Base-by-base conservation (phyloP, 1,140 invertebrate genomes). In the Hypothenemus hampei region DNA sequence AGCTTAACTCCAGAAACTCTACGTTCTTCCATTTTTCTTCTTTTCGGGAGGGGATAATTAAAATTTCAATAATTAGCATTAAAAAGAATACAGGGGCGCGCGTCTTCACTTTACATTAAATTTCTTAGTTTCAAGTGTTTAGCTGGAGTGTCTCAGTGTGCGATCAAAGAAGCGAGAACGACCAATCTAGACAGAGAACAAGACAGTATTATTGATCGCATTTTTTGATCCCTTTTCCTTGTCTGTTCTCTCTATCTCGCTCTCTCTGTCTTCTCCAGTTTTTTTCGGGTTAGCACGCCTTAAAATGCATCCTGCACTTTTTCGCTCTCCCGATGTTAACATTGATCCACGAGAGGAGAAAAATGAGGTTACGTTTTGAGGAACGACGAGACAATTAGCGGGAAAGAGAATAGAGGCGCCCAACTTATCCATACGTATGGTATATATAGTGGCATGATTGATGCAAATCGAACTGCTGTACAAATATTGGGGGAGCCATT, bases 141-240 rank as follows among this genome's bases (percentile, higher is more conserved):
- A n/a, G n/a, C n/a, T n/a, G n/a, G n/a, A n/a, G n/a, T n/a, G n/a
- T n/a, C n/a, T n/a, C n/a, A n/a, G n/a, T n/a, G n/a, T n/a, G n/a
- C n/a, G n/a, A n/a, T n/a, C n/a, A n/a, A n/a, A n/a, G n/a, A n/a
- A n/a, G n/a, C n/a, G n/a, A n/a, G n/a, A n/a, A n/a, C n/a, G n/a
- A n/a, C n/a, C n/a, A n/a, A n/a, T n/a, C n/a, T n/a, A n/a, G n/a
- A n/a, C n/a, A n/a, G n/a, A n/a, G n/a, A n/a, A n/a, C n/a, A n/a
- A n/a, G n/a, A n/a, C n/a, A n/a, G 60, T 65, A 65, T 65, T 71
- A 71, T 71, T 71, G 69, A 71, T 71, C 69, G 69, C 63, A 70
- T 69, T 71, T 71, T 71, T 71, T 71, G 69, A 70, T 71, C 67
- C 69, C 69, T 67, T 66, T 68, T 60, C 64, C 59, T 62, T 56